Conservation (phyloP, 2,113 vertebrate genomes). For the Rhagologus leucostigma region DNA sequence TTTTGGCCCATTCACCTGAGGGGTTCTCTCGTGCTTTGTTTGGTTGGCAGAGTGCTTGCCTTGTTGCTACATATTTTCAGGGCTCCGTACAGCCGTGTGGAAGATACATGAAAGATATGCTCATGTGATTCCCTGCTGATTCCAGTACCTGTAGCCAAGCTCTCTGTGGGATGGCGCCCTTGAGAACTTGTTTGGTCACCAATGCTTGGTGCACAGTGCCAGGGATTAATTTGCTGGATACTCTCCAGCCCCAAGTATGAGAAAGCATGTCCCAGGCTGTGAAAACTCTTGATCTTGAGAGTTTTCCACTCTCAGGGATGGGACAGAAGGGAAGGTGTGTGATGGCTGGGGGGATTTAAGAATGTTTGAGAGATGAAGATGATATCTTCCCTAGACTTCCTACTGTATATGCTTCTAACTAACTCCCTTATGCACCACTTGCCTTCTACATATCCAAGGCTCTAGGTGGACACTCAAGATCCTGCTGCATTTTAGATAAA, state of each 20-base stretch:
- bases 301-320: background rate
- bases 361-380: background rate
- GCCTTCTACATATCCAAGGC: background rate
- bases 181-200: background rate
- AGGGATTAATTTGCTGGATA: background rate
- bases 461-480: background rate
- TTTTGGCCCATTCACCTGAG: background rate
- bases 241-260: background rate
- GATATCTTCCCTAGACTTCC: background rate
- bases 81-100: background rate
- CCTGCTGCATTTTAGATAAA: background rate
- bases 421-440: background rate
- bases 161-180: background rate
- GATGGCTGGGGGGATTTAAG: background rate
- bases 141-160: background rate
- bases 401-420: background rate
- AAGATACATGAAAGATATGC: background rate
- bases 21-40: background rate
- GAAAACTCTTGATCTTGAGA: background rate
- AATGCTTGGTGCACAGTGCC: background rate
- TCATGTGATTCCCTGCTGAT: background rate
- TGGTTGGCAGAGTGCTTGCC: background rate
- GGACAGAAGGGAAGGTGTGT: background rate
- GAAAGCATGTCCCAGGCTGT: background rate
- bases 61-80: background rate